Conservation (phyloP, 1,140 invertebrate genomes). For the Nylanderia fulva region DNA sequence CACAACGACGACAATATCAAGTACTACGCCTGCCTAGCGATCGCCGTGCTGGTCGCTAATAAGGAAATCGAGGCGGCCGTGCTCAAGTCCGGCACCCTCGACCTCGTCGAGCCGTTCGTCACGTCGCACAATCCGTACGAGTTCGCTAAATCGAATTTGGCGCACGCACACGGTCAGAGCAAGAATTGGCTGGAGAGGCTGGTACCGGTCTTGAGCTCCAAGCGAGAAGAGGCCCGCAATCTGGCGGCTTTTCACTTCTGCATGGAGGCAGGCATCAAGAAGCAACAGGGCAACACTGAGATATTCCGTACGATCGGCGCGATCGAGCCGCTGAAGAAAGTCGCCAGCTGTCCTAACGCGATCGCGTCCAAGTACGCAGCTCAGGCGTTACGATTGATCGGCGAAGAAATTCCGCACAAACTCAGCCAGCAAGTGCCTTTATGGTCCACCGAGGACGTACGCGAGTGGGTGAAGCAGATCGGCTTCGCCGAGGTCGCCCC, state of each 20-base stretch:
- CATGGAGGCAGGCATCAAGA: conserved; percentile 99
- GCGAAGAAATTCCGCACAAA: conserved; percentile 98
- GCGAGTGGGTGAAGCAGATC: conserved; percentile 99
- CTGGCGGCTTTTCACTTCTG: conserved; percentile 99
- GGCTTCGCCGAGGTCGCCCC: conserved; percentile 94
- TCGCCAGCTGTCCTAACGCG: conserved; percentile 99
- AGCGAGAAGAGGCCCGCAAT: conserved; percentile 97
- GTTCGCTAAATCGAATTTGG: conserved; percentile 96
- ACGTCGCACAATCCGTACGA: conserved; percentile 96
- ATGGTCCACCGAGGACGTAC: conserved; percentile 98
- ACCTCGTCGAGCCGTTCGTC: conserved; percentile 98
- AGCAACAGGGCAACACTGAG: conserved; percentile 97
- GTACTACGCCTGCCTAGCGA: conserved; percentile 99
- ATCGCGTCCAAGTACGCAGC: conserved; percentile 99
- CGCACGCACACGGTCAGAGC: conserved; percentile 98
- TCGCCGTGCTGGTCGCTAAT: conserved; percentile 98
- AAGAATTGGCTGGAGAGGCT: conserved; percentile 97
- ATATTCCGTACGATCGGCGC: conserved; percentile 98
- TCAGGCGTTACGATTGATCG: conserved; percentile 97
- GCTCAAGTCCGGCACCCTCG: conserved; percentile 96
- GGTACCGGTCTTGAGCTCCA: conserved; percentile 97
- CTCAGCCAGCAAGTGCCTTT: conserved; percentile 98
- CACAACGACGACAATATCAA: conserved; percentile 98
- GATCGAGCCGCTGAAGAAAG: conserved; percentile 97
- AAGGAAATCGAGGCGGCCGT: conserved; percentile 99